Evolutionary conservation across 1,140 invertebrate genomes (phyloP), one percentile per base, ranked within the genome.

Genomic region (Heliconius hermathena): DNA sequence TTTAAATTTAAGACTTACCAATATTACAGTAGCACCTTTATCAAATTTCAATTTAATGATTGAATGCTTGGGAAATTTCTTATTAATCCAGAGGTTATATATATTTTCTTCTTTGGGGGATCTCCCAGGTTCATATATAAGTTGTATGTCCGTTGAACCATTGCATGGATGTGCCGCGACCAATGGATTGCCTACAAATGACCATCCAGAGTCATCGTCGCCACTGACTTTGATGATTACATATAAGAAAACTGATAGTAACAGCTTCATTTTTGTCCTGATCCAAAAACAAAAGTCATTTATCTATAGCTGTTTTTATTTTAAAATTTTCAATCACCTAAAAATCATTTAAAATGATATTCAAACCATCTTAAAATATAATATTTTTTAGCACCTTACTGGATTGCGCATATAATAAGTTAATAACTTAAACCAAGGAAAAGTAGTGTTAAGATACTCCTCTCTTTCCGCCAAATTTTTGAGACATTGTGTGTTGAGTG

Each of bases 81-180:
- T 82, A 13, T 26, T 3, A 29, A 90, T 29, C 22, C 60, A 16
- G 9, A 66, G 11, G 4, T 26, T 29, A 29, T 66, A 90, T 54
- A 87, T 74, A 52, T 89, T 89, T 57, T 89, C 85, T 57, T 89
- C 85, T 22, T 81, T 86, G 26, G 88, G 87, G 6, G 89, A 74
- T 29, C 77, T 38, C 0, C 83, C 84, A 9, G 83, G 73, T 76
- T 89, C 88, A 71, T 80, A 91, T 0, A 77, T 72, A 5, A 85
- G 5, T 5, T 36, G 41, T 1, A 91, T 82, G 16, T 86, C 77
- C 8, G 76, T 41, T 2, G 84, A 83, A 13, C 84, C 87, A 36
- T 84, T 82, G 66, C 90, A 91, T 9, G 88, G 88, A 8, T 78
- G 29, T 1, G 81, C 82, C 6, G 79, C 66, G 3, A 85, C n/a